Evolutionary conservation across 2,888 invertebrate species (phyloP), one percentile per base, ranked within the genome.

Genomic region (Apamea monoglypha): DNA sequence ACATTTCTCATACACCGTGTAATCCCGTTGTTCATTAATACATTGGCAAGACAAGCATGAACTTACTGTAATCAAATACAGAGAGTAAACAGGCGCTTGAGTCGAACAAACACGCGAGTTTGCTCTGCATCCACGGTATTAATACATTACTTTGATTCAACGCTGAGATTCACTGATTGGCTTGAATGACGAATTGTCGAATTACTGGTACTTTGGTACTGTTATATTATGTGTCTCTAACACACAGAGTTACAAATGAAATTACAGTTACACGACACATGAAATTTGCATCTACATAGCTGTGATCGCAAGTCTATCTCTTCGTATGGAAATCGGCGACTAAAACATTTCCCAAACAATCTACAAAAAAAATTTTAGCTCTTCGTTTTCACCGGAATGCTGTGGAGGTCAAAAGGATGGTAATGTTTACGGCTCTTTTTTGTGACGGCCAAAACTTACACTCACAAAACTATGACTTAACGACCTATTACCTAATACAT

Each of bases 61-160:
- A 89, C 87, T 78, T 83, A 69, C 84, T 74, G 81, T 90, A 89
- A 90, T 92, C 91, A 90, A 90, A 92, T 90, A 90, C 78, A 83
- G 76, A 14, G 74, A 82, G 89, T 78, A 85, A 88, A 89, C 80
- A 89, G 69, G 79, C 84, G 78, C 83, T 81, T 75, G 84, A 85
- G 75, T 81, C 80, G 74, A 81, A 82, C 86, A 88, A 82, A 86
- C 82, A 84, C 14, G 69, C 64, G 76, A 66, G 88, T 85, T 84
- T 87, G 77, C 88, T 83, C 75, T 82, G 83, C 83, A 82, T 83
- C 68, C 66, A 82, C 66, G 71, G 66, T 82, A 83, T 85, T 83
- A 83, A 86, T 87, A 84, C 70, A 88, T 76, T 82, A 85, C 77
- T 84, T 74, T 82, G 86, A 83, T 89, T 88, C 64, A 61, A 53